phyloP scores from a whole-genome alignment of 2,113 vertebrate species.

The Dromiciops gliroides region DNA sequence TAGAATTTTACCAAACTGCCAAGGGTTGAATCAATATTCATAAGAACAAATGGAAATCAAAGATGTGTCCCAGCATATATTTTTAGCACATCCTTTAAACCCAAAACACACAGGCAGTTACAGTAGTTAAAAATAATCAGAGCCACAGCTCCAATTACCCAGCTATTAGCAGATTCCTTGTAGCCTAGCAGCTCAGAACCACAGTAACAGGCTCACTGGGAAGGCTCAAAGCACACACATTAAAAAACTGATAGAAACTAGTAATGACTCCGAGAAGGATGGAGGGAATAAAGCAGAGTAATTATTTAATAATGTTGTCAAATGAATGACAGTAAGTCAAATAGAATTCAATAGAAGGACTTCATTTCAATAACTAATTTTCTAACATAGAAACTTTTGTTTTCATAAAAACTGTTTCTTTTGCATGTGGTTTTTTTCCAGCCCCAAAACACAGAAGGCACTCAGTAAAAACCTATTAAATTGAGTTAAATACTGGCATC shows the following conservation, averaged over 20 bases:
- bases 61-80: background rate
- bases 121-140: background rate
- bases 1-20: background rate
- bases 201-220: background rate
- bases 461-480: background rate
- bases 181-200: background rate
- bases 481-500: background rate
- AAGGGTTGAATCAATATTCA: background rate
- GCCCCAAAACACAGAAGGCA: background rate
- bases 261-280: background rate
- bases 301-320: background rate
- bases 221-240: background rate
- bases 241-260: background rate
- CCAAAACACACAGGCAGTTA: background rate
- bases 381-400: background rate
- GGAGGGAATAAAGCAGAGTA: background rate
- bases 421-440: background rate
- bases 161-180: background rate
- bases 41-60: background rate
- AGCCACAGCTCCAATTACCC: no score
- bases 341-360: background rate
- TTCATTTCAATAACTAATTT: background rate
- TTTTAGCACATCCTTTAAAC: background rate
- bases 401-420: slow-evolving; percentile 24
- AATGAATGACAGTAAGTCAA: background rate